Percentiles rank a stretch among this genome's conserved stretches.
These are phyloP conservation scores for Polyodon spathula DNA, from an alignment of 2,113 vertebrate species.

Conservation along the genomic window DNA sequence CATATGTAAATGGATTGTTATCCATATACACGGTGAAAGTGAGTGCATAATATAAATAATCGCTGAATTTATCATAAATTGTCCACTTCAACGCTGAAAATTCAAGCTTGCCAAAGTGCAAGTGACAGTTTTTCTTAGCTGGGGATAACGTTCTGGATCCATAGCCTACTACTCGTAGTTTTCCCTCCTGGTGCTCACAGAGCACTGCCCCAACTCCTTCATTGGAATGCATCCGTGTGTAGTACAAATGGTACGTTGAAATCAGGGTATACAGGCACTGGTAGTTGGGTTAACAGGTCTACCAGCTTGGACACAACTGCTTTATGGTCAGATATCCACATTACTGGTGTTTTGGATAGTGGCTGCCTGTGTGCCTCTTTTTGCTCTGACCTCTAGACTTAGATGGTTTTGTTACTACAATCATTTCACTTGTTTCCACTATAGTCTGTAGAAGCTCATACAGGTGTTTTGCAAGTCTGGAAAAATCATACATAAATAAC, in stretches of 20 bases:
- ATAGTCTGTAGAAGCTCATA: constrained; percentile 10
- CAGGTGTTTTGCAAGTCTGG: neutral
- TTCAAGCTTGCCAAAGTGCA: neutral
- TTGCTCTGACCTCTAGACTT: too few species aligned
- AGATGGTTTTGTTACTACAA: too few species aligned
- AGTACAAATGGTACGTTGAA: constrained; percentile 5
- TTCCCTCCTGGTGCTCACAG: constrained; percentile 1
- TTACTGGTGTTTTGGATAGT: too few species aligned
- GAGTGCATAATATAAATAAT: constrained; percentile 7
- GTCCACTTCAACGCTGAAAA: neutral
- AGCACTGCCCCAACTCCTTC: constrained; percentile 3
- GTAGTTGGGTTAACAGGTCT: constrained; percentile 3
- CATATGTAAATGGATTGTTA: constrained; percentile 4
- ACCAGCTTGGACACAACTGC: neutral
- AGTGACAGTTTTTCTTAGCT: constrained; percentile 15
- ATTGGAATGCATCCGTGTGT: constrained; percentile 9
- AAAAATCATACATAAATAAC: constrained; percentile 16
- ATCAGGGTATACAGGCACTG: constrained; percentile 4
- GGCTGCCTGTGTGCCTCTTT: too few species aligned
- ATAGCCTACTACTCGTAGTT: constrained; percentile 2
- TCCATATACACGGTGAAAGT: constrained; percentile 3
- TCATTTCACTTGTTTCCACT: neutral
- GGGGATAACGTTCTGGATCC: constrained; percentile 6
- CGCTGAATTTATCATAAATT: constrained; percentile 5
- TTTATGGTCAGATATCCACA: too few species aligned